phyloP scores from a whole-genome alignment of 2,113 vertebrate species.

The Xenus cinereus region DNA sequence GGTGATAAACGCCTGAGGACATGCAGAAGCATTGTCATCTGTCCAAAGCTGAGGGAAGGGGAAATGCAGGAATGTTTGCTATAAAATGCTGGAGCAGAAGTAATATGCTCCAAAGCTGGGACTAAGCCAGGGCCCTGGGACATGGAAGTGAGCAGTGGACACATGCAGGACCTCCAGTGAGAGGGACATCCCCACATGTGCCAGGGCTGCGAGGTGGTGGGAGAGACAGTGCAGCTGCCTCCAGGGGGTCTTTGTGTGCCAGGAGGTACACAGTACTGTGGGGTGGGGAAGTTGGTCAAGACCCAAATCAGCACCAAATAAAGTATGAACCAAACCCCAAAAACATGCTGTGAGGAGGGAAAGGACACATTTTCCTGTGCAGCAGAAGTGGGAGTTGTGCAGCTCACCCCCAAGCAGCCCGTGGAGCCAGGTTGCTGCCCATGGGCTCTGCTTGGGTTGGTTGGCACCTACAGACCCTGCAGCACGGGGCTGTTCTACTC shows the following conservation, averaged over 20 bases:
- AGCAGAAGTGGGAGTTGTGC: not conserved
- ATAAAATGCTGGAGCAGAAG: not conserved
- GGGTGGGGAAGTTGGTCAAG: not conserved
- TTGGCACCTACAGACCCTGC: not conserved
- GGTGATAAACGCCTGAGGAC: fast-evolving
- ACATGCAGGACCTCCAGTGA: not conserved
- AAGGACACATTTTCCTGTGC: fast-evolving
- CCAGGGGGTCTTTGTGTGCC: fast-evolving
- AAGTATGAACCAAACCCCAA: not conserved
- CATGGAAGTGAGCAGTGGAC: fast-evolving
- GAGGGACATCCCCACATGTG: too few relatives aligned
- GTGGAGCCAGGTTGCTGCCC: not conserved
- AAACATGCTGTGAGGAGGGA: not conserved
- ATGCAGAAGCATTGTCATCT: fast-evolving
- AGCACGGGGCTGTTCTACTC: not conserved
- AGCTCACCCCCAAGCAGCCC: not conserved
- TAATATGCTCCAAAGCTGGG: not conserved
- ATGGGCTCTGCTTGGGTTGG: not conserved
- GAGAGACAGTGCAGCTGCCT: not conserved
- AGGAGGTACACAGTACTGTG: not conserved
- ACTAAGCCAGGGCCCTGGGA: not conserved
- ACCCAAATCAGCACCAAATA: not conserved
- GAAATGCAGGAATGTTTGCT: not conserved
- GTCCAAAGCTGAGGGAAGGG: not conserved
- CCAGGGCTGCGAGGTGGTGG: not conserved